Evolutionary conservation across 1,140 invertebrate genomes (phyloP).

Genomic region (Apis cerana): DNA sequence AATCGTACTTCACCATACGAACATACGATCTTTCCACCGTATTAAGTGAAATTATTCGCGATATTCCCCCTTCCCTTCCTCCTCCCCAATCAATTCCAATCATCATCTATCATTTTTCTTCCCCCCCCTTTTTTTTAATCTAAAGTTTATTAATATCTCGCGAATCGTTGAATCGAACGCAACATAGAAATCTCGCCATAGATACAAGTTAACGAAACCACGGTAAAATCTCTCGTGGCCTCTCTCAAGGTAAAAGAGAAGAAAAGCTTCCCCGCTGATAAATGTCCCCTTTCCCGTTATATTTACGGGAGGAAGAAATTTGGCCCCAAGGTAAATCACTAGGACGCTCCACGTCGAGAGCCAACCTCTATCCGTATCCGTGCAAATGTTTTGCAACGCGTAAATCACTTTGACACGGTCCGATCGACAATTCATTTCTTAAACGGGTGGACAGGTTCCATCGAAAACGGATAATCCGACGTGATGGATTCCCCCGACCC

Average conservation of each 20-base stretch:
- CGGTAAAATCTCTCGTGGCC: neutral
- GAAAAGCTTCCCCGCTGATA: neutral
- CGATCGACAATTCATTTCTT: constrained; percentile 38
- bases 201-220: too few species aligned
- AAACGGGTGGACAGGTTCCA: constrained; percentile 10
- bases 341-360: neutral
- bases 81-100: too few species aligned
- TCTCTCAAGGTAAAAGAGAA: neutral
- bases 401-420: constrained; percentile 22
- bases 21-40: neutral
- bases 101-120: too few species aligned
- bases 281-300: neutral
- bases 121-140: too few species aligned
- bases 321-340: constrained; percentile 10
- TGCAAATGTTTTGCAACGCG: constrained; percentile 28
- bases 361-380: neutral
- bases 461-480: constrained; percentile 35
- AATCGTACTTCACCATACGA: neutral
- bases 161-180: neutral
- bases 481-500: constrained; percentile 18
- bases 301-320: constrained; percentile 2
- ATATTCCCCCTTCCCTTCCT: too few species aligned
- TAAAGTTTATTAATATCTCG: too few species aligned
- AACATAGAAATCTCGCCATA: neutral
- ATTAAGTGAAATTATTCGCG: neutral